Conservation (phyloP, 2,797 vertebrate genomes). For the Lacerta bilineata region DNA sequence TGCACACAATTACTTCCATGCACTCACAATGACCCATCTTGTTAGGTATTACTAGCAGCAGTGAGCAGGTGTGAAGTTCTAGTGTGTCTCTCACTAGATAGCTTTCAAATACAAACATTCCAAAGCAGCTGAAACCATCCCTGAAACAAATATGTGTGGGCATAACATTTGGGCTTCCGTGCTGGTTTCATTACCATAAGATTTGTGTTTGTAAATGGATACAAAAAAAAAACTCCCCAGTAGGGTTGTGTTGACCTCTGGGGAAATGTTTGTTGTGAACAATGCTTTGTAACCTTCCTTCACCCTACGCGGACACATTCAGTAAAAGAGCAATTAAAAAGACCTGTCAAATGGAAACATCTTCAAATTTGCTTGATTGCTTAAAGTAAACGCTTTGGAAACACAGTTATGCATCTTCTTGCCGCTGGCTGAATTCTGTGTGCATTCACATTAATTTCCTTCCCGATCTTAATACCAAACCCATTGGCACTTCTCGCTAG, state of each 20-base stretch:
- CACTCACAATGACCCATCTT: not conserved
- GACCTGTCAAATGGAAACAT: conserved; percentile 51
- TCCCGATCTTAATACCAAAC: conserved; percentile 47
- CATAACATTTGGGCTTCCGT: not conserved
- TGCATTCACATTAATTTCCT: conserved; percentile 41
- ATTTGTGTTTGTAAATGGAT: not conserved
- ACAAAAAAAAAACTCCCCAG: not conserved
- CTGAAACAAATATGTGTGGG: not conserved
- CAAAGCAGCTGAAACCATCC: not conserved
- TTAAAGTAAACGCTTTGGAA: conserved; percentile 55
- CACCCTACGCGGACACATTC: conserved; percentile 25
- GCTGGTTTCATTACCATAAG: not conserved
- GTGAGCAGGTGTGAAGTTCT: too few relatives aligned
- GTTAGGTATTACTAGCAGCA: not conserved
- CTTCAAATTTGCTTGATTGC: conserved; percentile 53
- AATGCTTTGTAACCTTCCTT: conserved; percentile 30
- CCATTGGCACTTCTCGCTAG: conserved; percentile 7
- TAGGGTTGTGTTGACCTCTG: not conserved
- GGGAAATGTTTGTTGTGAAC: conserved; percentile 35
- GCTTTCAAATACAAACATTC: not conserved
- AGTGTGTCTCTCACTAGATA: not conserved
- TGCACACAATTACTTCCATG: not conserved
- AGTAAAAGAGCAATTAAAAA: conserved; percentile 45
- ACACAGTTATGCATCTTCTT: conserved; percentile 42
- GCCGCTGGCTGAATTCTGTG: conserved; percentile 57